Base-by-base conservation (phyloP, 2,113 vertebrate species). In the Chitala chitala region DNA sequence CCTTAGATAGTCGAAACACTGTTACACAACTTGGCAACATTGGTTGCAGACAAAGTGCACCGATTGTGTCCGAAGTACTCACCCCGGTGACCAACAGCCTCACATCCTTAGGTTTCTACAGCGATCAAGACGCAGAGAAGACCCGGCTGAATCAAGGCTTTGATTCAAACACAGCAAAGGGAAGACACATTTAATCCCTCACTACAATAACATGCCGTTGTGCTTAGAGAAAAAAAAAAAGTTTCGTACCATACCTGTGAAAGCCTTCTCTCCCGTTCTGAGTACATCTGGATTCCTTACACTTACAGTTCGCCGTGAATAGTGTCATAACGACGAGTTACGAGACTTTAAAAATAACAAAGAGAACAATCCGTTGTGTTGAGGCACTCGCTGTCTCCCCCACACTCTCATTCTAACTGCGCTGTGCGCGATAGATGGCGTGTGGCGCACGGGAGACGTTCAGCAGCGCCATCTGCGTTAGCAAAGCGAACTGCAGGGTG, bases 271-370 rank as follows among this genome's bases (percentile, higher is more conserved):
- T 84, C 89, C 87, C 77, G 84, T 72, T 74, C 84, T 83, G 84
- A 63, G 84, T 79, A 84, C 89, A 90, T 90, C 79, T 87, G 87
- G 85, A 83, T 87, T 63, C 83, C 78, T 81, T 86, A 84, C 86
- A 78, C 69, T 75, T 83, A 82, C 82, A 80, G 76, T 79, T 59
- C 81, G 65, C 76, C 80, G 83, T 81, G 48, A 82, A 81, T 77
- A 76, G 84, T 83, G 78, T 80, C 87, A 89, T 88, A 82, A 70
- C 84, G 83, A 80, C 75, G 74, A 74, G 58, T 78, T 86, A 73
- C 36, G 71, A 59, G 42, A 74, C 24, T 80, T 76, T 72, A 72
- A 72, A 84, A 82, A 84, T 77, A 83, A 79, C 36, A 74, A 80
- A 69, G 72, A 82, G 83, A 86, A 81, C 74, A 80, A 68, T 63